Percentiles rank a stretch among this genome's conserved stretches.
Evolutionary conservation across 2,797 vertebrate species (phyloP).

Genomic region (Mormyrops attenuatus): DNA sequence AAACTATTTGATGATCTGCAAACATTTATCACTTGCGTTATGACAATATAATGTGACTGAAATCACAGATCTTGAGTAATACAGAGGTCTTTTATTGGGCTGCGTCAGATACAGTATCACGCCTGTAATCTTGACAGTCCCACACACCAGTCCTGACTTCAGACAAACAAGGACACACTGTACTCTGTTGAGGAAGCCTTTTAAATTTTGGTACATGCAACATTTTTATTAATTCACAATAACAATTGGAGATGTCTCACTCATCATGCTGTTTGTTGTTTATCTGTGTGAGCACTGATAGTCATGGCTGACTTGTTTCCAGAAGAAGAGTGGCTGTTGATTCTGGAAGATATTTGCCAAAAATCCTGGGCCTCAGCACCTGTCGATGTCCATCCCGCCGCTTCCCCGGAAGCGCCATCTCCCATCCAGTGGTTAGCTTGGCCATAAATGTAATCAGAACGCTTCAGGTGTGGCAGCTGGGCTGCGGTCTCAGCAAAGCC

Average conservation of each 20-base stretch:
- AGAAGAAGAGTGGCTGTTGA: neutral
- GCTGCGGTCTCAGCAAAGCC: slow-evolving; percentile 17
- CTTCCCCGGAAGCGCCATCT: neutral
- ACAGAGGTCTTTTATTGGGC: neutral
- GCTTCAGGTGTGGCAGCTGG: slow-evolving; percentile 36
- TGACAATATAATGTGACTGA: neutral
- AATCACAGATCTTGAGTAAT: neutral
- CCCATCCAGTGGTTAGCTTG: slow-evolving; percentile 7
- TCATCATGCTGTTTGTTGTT: neutral
- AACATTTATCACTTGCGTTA: neutral
- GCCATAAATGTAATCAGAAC: slow-evolving; percentile 27
- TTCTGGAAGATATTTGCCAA: slow-evolving; percentile 20
- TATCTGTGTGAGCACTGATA: neutral
- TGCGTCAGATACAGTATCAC: neutral
- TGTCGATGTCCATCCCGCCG: neutral
- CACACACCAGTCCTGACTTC: neutral
- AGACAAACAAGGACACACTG: slow-evolving; percentile 11
- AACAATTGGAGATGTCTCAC: neutral
- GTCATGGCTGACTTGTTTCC: neutral
- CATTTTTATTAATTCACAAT: neutral
- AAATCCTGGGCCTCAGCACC: slow-evolving; percentile 21
- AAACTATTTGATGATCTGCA: slow-evolving; percentile 7
- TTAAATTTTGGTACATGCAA: neutral
- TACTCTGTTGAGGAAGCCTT: neutral
- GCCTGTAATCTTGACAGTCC: neutral